Evolutionary conservation across 2,888 invertebrate species (phyloP).

Genomic region (Sphinx pinastri): DNA sequence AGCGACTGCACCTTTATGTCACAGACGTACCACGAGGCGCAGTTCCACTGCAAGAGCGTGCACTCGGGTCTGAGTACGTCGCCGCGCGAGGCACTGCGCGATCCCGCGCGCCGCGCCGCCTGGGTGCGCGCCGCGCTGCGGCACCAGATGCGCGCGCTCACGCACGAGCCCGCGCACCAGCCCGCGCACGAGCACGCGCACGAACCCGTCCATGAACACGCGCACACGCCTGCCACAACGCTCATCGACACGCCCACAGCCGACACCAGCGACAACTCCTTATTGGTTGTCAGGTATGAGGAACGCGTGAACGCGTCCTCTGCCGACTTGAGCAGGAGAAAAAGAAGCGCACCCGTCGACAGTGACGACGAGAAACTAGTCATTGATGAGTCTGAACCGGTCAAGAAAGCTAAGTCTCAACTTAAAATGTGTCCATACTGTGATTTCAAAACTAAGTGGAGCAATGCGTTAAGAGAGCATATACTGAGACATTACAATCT

Average conservation of each 20-base stretch:
- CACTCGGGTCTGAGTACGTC: constrained; percentile 51
- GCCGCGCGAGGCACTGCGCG: constrained; percentile 60
- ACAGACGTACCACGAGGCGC: constrained; percentile 71
- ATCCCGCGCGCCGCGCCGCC: constrained; percentile 48
- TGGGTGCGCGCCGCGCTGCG: constrained; percentile 60
- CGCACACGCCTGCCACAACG: background rate
- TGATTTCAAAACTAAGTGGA: constrained; percentile 41
- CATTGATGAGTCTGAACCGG: constrained; percentile 52
- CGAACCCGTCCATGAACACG: background rate
- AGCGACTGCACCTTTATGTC: constrained; percentile 59
- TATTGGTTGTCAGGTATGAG: constrained; percentile 69
- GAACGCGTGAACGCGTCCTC: constrained; percentile 50
- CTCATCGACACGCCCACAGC: constrained; percentile 27
- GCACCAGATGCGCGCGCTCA: constrained; percentile 42
- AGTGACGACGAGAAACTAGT: constrained; percentile 61
- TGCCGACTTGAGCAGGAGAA: constrained; percentile 42
- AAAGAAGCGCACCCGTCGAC: constrained; percentile 42
- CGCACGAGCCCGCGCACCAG: background rate
- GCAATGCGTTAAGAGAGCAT: constrained; percentile 63
- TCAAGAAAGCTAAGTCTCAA: constrained; percentile 32
- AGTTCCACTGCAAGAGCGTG: constrained; percentile 65
- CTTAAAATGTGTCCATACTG: constrained; percentile 60
- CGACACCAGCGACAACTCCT: constrained; percentile 55
- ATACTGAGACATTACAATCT: constrained; percentile 73
- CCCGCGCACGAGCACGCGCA: background rate